Evolutionary conservation across 2,888 invertebrate species (phyloP).

Genomic region (Eulithis prunata): DNA sequence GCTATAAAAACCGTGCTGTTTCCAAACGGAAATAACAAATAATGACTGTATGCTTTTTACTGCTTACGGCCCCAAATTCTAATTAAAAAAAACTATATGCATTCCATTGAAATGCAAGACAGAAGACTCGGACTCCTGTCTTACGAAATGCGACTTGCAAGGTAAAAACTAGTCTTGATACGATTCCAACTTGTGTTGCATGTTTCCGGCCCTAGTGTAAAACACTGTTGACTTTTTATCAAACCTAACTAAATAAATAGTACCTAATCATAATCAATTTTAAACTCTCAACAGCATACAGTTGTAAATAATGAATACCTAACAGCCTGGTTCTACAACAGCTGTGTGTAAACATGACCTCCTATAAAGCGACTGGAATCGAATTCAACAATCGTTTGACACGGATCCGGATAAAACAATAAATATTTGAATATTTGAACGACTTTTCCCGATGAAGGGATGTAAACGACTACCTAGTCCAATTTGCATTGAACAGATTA

Average conservation of each 20-base stretch:
- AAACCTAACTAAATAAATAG: too few species aligned
- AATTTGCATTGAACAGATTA: slow-evolving; percentile 84
- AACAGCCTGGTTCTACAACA: slow-evolving; percentile 40
- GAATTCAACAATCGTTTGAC: slow-evolving; percentile 46
- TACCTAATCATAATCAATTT: not conserved
- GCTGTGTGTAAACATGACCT: slow-evolving; percentile 23
- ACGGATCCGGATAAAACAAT: slow-evolving; percentile 61
- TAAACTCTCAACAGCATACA: not conserved
- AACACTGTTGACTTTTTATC: too few species aligned
- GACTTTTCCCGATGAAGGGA: slow-evolving; percentile 77
- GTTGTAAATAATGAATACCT: not conserved
- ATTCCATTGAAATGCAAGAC: too few species aligned
- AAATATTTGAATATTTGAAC: slow-evolving; percentile 80
- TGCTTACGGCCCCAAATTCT: not conserved
- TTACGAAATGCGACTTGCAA: too few species aligned
- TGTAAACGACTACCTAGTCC: slow-evolving; percentile 81
- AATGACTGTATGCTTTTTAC: not conserved
- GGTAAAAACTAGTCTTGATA: too few species aligned
- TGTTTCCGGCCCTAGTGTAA: too few species aligned
- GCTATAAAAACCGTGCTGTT: slow-evolving; percentile 72
- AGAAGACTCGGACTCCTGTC: too few species aligned
- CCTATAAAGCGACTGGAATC: slow-evolving; percentile 41
- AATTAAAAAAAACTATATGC: too few species aligned
- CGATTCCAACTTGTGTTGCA: too few species aligned
- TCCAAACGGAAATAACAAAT: slow-evolving; percentile 69